These are phyloP conservation scores for Hydrozoanthus gracilis DNA, from an alignment of 92 coral and sea anemone species.

Conservation along the genomic window DNA sequence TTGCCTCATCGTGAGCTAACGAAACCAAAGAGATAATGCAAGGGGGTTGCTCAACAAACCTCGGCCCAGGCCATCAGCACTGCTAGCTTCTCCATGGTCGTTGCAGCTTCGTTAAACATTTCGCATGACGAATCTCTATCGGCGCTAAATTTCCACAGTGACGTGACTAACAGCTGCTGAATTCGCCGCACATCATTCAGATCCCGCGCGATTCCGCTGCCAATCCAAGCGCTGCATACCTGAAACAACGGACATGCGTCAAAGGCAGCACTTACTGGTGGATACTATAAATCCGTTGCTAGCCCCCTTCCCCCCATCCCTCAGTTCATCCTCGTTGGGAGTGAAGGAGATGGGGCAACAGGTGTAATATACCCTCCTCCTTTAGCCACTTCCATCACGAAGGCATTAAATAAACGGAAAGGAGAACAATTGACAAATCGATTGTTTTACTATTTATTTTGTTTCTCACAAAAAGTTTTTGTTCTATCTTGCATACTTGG, in stretches of 20 bases:
- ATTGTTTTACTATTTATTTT: too few species aligned
- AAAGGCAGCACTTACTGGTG: background rate
- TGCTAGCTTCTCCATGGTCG: slow-evolving; percentile 98
- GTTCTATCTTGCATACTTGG: too few species aligned
- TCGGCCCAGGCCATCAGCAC: slow-evolving; percentile 99
- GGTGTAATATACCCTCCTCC: too few species aligned
- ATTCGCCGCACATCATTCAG: slow-evolving; percentile 96
- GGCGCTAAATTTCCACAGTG: slow-evolving; percentile 92
- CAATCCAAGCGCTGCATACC: slow-evolving; percentile 99
- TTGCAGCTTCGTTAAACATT: slow-evolving; percentile 96
- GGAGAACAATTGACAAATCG: too few species aligned
- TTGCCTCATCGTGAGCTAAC: too few species aligned
- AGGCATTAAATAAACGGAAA: too few species aligned
- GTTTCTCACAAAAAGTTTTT: too few species aligned
- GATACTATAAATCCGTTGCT: background rate
- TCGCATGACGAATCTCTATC: slow-evolving; percentile 95
- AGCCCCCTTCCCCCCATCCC: too few species aligned
- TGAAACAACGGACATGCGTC: slow-evolving; percentile 1
- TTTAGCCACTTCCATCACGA: too few species aligned
- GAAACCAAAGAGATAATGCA: background rate
- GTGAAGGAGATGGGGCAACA: too few species aligned
- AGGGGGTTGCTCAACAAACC: slow-evolving; percentile 47
- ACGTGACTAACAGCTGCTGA: slow-evolving; percentile 96
- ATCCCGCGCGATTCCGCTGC: slow-evolving; percentile 97
- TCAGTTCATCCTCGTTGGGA: too few species aligned